Evolutionary conservation across 2,888 invertebrate species (phyloP), one percentile per base, ranked within the genome.

Genomic region (Spisula subtruncata): DNA sequence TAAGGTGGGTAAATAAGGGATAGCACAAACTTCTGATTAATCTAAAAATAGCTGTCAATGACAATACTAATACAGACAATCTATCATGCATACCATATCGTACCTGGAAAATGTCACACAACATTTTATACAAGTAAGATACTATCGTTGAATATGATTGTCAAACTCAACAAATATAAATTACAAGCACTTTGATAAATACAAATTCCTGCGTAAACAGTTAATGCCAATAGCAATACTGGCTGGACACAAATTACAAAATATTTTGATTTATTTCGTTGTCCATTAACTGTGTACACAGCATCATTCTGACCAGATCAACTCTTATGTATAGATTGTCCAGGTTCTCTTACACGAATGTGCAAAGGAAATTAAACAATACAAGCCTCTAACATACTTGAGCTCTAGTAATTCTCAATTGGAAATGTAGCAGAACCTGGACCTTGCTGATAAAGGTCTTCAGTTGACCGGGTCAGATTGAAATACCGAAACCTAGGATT

Each of bases 401-500:
- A 66, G 48, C 66, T 18, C 80, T 83, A 88, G 60, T 83, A 87
- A 86, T 91, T 92, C 81, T 92, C 91, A 48, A 92, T 90, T 6
- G 91, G 92, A 29, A 85, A 88, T 25, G 91, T 92, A 29, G 88
- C 81, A 71, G 88, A 82, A 83, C 83, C 87, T 79, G 87, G 83
- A 66, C 90, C 90, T 71, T 93, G 92, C 48, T 91, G 90, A 90
- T 89, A 94, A 35, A 93, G 83, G 41, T 93, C 94, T 80, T 95
- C 95, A 32, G 92, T 90, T 12, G 94, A 94, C 29, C 91, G 90
- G n/a, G 91, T 93, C 79, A 94, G 87, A 91, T 94, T 94, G 71
- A 94, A 94, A 88, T 94, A 94, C 35, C 93, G 93, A 80, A 95
- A 92, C 83, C 93, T 95, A 46, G 94, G 94, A 32, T 93, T 92